phyloP scores from a whole-genome alignment of 2,888 invertebrate species.

The Clivina fossor region DNA sequence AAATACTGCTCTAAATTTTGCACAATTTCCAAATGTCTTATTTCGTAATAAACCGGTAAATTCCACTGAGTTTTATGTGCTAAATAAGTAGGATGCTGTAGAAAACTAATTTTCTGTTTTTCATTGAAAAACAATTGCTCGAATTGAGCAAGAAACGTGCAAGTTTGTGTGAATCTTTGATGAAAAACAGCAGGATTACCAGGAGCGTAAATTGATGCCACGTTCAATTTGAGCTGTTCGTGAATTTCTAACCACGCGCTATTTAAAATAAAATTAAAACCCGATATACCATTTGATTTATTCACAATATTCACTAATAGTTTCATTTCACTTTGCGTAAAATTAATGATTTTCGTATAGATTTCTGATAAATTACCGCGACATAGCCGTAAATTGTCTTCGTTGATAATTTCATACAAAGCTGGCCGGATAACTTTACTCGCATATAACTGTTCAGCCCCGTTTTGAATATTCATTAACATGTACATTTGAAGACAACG shows the following conservation, averaged over 20 bases:
- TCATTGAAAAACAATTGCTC: slow-evolving; percentile 12
- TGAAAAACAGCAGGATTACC: slow-evolving; percentile 26
- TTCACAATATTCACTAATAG: slow-evolving; percentile 20
- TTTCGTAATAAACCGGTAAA: slow-evolving; percentile 26
- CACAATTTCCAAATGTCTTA: slow-evolving; percentile 25
- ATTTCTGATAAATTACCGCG: slow-evolving; percentile 16
- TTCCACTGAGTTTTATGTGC: slow-evolving; percentile 26
- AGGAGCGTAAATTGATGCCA: slow-evolving; percentile 26
- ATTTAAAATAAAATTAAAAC: slow-evolving; percentile 26
- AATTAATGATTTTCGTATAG: slow-evolving; percentile 19
- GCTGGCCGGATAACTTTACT: slow-evolving; percentile 19
- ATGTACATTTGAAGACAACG: slow-evolving; percentile 31
- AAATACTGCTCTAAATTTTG: slow-evolving; percentile 17
- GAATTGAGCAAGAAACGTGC: slow-evolving; percentile 17
- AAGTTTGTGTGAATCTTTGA: slow-evolving; percentile 23
- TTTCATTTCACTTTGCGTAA: slow-evolving; percentile 16
- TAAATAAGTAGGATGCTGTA: slow-evolving; percentile 16
- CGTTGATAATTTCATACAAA: slow-evolving; percentile 22
- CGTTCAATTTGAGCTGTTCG: slow-evolving; percentile 21
- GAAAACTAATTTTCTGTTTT: slow-evolving; percentile 9
- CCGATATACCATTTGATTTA: slow-evolving; percentile 23
- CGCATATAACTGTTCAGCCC: slow-evolving; percentile 16
- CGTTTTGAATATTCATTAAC: slow-evolving; percentile 19
- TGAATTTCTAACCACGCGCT: slow-evolving; percentile 23
- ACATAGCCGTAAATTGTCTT: slow-evolving; percentile 14